phyloP scores from a whole-genome alignment of 2,888 invertebrate species.

The Sphaerophoria taeniata region DNA sequence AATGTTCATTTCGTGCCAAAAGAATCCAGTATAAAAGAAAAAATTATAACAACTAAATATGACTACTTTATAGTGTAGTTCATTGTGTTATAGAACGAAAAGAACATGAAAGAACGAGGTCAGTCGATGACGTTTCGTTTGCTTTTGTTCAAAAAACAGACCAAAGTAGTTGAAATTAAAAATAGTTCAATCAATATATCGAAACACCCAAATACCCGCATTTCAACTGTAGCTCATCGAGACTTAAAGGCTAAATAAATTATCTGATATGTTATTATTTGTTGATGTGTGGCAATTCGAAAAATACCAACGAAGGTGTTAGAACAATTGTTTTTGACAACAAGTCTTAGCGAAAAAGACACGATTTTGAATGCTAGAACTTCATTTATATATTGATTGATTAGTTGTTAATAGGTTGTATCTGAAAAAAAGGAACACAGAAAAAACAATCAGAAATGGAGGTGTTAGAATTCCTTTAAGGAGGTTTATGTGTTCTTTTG shows the following conservation, averaged over 20 bases:
- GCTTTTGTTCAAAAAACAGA: slow-evolving; percentile 24
- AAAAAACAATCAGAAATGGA: no score
- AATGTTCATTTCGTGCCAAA: slow-evolving; percentile 14
- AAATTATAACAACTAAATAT: slow-evolving; percentile 1
- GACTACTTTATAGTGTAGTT: not conserved
- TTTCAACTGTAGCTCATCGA: not conserved
- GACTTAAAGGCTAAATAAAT: slow-evolving; percentile 44
- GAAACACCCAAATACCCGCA: not conserved
- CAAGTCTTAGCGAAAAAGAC: no score
- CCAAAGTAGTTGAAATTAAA: slow-evolving; percentile 44
- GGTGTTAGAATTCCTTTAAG: no score
- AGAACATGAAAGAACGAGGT: slow-evolving; percentile 4
- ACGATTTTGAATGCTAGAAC: no score
- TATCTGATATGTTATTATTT: slow-evolving; percentile 6
- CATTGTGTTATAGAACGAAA: not conserved
- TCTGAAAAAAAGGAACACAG: no score
- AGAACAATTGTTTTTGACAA: not conserved
- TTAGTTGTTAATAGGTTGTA: no score
- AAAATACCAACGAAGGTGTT: not conserved
- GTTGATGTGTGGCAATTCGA: slow-evolving; percentile 17
- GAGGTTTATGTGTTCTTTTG: no score
- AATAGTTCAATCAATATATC: slow-evolving; percentile 67
- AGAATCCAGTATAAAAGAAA: slow-evolving; percentile 1
- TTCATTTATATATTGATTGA: no score
- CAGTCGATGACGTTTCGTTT: not conserved